Base-by-base conservation (phyloP, 2,797 vertebrate genomes). In the Acanthurus leucopareius region DNA sequence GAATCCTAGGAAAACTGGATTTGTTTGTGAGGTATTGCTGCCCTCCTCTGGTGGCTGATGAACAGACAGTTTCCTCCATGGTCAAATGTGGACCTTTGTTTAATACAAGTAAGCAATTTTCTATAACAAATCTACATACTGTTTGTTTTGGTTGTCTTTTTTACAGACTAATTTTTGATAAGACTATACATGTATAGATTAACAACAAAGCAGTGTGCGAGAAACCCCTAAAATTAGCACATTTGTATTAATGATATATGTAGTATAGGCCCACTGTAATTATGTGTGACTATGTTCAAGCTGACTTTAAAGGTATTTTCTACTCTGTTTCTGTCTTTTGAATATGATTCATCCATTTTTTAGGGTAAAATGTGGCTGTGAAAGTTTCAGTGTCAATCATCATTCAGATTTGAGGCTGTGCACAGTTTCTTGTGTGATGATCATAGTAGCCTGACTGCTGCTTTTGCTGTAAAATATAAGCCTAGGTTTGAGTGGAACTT, bases 11-110 rank as follows among this genome's bases (percentile, higher is more conserved):
- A 25, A 49, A 17, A 65, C 20, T 58, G 2, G 13, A 59, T 9
- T 17, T 63, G 57, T 88, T 83, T 75, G 69, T 88, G 20, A 79
- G 59, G 78, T 51, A 1, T 35, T 93, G 91, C 92, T 94, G 94
- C 91, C 93, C 91, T 89, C 93, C 44, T 64, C 80, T 94, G 92
- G 89, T 82, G 52, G 45, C 3, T 44, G 0, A 56, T 67, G 35
- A 38, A 53, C 47, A 73, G 8, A 80, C 79, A 86, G 47, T 45
- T 73, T 74, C 40, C 25, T n/a, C 6, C 10, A 28, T 45, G 25
- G 17, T 13, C n/a, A 19, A 9, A 42, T 42, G 40, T 42, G 40
- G 11, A 13, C 11, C 13, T 42, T 2, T 42, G 11, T 42, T 42
- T 42, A 35, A 35, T 7, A 13, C 11, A 13, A 13, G 10, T 28